Evolutionary conservation across 2,888 invertebrate species (phyloP).

Genomic region (Crematogaster levior): DNA sequence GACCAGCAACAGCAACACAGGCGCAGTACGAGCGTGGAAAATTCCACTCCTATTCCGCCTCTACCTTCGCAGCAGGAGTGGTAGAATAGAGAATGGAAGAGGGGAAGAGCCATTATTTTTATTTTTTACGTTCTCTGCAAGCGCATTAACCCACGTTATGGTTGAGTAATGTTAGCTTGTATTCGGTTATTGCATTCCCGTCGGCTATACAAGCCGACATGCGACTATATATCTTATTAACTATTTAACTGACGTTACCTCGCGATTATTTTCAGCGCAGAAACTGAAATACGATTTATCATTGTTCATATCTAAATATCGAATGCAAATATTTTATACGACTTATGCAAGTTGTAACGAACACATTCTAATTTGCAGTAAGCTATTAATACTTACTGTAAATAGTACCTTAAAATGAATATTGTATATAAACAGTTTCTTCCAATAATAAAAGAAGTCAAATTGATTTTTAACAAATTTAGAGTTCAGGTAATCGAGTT

Average conservation of each 20-base stretch:
- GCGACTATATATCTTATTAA: background rate
- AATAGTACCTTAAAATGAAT: background rate
- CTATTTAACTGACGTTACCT: background rate
- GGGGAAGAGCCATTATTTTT: constrained; percentile 25
- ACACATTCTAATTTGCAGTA: background rate
- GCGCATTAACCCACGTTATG: constrained; percentile 16
- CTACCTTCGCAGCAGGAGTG: constrained; percentile 1
- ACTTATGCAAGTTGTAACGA: background rate
- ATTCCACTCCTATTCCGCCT: constrained; percentile 23
- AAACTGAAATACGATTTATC: background rate
- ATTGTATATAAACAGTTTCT: background rate
- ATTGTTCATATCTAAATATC: background rate
- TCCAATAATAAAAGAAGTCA: background rate
- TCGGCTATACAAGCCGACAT: background rate
- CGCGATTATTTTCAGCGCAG: background rate
- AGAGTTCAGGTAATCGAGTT: background rate
- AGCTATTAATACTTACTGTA: constrained; percentile 11
- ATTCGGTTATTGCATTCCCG: constrained; percentile 33
- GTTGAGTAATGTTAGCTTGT: constrained; percentile 40
- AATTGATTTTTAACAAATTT: constrained; percentile 1
- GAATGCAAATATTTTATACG: background rate
- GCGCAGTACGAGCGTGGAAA: constrained; percentile 18
- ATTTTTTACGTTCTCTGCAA: constrained; percentile 15
- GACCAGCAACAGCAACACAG: constrained; percentile 41
- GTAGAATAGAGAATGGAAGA: background rate